Percentiles rank a stretch among this genome's conserved stretches.
These are phyloP conservation scores for Nyctereutes procyonoides DNA, from an alignment of 2,113 vertebrate genomes.

Conservation along the genomic window DNA sequence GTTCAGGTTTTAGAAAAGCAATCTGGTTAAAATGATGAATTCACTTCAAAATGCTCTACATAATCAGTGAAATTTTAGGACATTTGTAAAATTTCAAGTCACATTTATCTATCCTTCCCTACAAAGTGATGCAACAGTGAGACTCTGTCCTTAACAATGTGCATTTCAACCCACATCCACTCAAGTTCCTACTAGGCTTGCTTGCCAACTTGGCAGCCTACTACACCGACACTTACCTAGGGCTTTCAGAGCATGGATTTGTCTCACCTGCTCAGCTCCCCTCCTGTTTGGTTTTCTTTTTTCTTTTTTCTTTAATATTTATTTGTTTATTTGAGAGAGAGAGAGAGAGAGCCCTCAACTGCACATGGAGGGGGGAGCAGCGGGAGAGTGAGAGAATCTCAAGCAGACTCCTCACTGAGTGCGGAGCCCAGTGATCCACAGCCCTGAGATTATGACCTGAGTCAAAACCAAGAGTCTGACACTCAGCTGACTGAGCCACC, in stretches of 20 bases:
- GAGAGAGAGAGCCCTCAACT: neutral
- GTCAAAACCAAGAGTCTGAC: too few species aligned
- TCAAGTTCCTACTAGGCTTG: neutral
- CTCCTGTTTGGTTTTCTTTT: neutral
- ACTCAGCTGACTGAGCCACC: too few species aligned
- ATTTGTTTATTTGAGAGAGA: neutral
- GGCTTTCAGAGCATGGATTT: neutral
- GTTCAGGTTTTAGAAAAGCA: neutral
- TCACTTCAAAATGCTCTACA: neutral
- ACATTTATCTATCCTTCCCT: neutral
- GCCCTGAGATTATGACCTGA: too few species aligned
- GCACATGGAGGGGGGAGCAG: neutral
- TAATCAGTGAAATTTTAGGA: neutral
- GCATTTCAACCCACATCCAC: neutral
- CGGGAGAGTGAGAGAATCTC: too few species aligned
- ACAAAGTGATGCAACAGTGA: neutral
- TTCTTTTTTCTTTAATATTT: neutral
- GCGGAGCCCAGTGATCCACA: too few species aligned
- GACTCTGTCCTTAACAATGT: neutral
- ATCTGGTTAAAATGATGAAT: neutral
- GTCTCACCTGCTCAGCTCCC: neutral
- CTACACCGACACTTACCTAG: fast-evolving
- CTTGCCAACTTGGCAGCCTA: neutral
- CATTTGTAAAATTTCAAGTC: neutral
- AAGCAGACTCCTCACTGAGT: too few species aligned